Evolutionary conservation across 2,113 vertebrate species (phyloP).

Genomic region (Megaceryle torquata): DNA sequence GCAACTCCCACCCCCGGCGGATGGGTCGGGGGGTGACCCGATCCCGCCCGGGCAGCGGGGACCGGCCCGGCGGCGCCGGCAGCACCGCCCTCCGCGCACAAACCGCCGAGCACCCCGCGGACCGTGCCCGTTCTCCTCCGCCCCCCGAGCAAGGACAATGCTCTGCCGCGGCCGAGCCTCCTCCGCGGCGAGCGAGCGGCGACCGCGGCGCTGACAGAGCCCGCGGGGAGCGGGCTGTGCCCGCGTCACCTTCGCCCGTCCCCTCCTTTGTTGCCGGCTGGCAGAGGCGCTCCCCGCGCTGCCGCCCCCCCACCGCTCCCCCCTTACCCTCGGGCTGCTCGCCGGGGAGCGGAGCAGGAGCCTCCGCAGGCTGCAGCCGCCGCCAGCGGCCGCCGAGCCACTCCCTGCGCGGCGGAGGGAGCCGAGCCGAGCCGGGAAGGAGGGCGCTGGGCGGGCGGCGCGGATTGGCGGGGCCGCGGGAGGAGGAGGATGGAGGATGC

Average conservation of each 20-base stretch:
- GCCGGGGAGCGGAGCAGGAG: neutral
- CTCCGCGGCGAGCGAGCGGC: neutral
- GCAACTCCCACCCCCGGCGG: neutral
- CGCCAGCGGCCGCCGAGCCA: neutral
- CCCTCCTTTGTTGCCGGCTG: constrained; percentile 7
- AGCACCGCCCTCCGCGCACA: neutral
- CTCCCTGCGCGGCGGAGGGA: constrained; percentile 13
- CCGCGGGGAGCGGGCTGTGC: neutral
- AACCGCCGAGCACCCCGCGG: accelerated
- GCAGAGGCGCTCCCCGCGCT: neutral
- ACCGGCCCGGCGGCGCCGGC: neutral
- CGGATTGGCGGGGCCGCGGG: neutral
- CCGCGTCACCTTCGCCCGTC: neutral
- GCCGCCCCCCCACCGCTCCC: neutral
- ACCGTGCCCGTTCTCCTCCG: neutral
- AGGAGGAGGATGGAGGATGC: neutral
- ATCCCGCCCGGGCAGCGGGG: neutral
- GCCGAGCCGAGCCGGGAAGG: neutral
- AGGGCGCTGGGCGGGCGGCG: neutral
- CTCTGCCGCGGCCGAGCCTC: neutral
- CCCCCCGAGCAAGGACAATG: neutral
- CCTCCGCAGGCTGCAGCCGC: neutral
- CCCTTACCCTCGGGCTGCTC: constrained; percentile 15
- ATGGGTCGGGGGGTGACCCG: neutral
- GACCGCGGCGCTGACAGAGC: neutral